A percentile compares a stretch with the other conserved stretches of the same genome.
Conservation (phyloP, 2,113 vertebrate species). For the Theristicus caerulescens region DNA sequence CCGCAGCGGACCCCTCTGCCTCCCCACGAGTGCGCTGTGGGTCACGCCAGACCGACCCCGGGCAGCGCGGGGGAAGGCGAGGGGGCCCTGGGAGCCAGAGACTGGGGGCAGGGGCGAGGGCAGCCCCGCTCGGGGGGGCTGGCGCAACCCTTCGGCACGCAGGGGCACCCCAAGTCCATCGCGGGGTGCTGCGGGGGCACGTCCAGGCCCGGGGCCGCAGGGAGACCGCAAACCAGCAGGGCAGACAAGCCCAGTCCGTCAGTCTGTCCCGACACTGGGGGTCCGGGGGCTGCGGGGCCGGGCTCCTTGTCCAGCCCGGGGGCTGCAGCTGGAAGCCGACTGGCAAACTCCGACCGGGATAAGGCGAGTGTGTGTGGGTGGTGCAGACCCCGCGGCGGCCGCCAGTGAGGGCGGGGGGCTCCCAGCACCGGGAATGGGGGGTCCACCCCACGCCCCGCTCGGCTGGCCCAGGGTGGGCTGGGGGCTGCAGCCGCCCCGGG, state of each 20-base stretch:
- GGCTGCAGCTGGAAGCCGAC: background rate
- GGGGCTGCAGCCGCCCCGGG: background rate
- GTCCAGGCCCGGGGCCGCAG: background rate
- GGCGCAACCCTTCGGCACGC: fast-evolving
- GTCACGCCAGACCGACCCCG: background rate
- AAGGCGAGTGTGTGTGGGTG: background rate
- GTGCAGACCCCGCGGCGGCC: fast-evolving
- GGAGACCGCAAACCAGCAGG: fast-evolving
- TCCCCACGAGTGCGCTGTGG: background rate
- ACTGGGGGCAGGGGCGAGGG: background rate
- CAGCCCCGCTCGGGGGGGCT: background rate
- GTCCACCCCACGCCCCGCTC: fast-evolving
- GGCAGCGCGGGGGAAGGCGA: background rate
- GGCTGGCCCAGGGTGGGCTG: background rate
- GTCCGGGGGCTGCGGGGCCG: fast-evolving
- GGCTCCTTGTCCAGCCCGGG: background rate
- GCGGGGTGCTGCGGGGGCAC: fast-evolving
- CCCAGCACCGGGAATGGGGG: background rate
- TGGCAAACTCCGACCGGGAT: background rate
- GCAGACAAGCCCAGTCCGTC: background rate
- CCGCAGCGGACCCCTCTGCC: background rate
- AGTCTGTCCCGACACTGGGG: background rate
- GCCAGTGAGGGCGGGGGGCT: background rate
- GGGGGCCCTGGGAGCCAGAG: no score
- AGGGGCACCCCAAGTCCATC: background rate